These are phyloP conservation scores for Ophion slaviceki DNA, from an alignment of 2,888 invertebrate genomes.

Conservation along the genomic window DNA sequence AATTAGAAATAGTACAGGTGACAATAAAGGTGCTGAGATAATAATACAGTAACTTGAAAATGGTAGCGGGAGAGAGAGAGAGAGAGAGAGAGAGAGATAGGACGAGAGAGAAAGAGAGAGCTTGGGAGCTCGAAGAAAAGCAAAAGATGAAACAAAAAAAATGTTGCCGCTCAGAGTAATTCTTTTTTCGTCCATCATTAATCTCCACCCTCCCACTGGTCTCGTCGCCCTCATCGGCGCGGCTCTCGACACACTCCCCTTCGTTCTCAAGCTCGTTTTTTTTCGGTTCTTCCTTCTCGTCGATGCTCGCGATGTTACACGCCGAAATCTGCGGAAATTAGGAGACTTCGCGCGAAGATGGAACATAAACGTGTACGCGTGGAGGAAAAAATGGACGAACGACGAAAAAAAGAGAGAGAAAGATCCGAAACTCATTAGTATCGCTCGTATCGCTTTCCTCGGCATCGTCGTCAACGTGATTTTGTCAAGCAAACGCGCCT, in stretches of 20 bases:
- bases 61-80: not conserved
- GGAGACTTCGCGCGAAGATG: conserved; percentile 41
- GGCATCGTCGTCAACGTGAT: conserved; percentile 36
- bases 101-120: conserved; percentile 7
- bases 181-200: conserved; percentile 60
- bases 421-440: conserved; percentile 71
- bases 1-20: not conserved
- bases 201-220: conserved; percentile 48
- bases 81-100: not conserved
- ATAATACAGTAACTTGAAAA: not conserved
- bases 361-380: not conserved
- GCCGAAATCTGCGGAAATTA: conserved; percentile 68
- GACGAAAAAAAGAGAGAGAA: conserved; percentile 49
- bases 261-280: conserved; percentile 29
- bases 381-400: not conserved
- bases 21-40: not conserved
- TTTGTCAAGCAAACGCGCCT: not conserved
- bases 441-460: conserved; percentile 65
- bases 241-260: not conserved
- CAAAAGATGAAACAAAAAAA: conserved; percentile 23
- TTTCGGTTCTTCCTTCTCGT: conserved; percentile 44
- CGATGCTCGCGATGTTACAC: conserved; percentile 49
- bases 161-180: conserved; percentile 36
- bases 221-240: conserved; percentile 32
- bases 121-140: conserved; percentile 9